Conservation (phyloP, 2,113 vertebrate genomes). For the Campylomormyrus tamandua region DNA sequence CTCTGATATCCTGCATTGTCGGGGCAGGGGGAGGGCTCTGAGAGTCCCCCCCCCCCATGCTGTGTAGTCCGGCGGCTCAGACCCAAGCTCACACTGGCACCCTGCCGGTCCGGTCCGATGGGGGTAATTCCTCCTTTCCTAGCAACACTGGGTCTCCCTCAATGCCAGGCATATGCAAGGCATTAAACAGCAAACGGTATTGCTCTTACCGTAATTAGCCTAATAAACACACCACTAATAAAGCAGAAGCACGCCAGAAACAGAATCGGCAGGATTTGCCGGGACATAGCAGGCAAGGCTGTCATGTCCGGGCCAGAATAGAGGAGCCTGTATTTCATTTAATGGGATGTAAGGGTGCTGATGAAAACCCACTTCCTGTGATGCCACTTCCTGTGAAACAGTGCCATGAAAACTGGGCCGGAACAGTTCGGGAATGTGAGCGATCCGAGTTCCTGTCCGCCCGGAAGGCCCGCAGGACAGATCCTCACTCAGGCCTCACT, state of each 20-base stretch:
- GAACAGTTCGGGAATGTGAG: not conserved
- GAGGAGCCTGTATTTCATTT: slow-evolving; percentile 40
- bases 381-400: not conserved
- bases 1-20: not conserved
- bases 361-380: not conserved
- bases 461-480: not conserved
- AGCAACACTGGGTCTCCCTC: not conserved
- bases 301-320: slow-evolving; percentile 36
- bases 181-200: slow-evolving; percentile 11
- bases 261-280: slow-evolving; percentile 20
- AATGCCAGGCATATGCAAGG: slow-evolving; percentile 21
- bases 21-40: not conserved
- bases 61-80: not conserved
- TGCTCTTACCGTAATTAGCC: slow-evolving; percentile 10
- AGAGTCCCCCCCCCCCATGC: not conserved
- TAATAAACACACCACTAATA: slow-evolving; percentile 18
- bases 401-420: not conserved
- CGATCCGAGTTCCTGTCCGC: not conserved
- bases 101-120: not conserved
- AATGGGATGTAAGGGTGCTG: not conserved
- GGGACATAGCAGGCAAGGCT: slow-evolving; percentile 38
- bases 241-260: slow-evolving; percentile 8
- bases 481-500: not conserved
- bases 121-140: not conserved
- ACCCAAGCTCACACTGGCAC: not conserved